These are phyloP conservation scores for Zoanthus sociatus DNA, from an alignment of 92 coral and sea anemone genomes.

Conservation along the genomic window DNA sequence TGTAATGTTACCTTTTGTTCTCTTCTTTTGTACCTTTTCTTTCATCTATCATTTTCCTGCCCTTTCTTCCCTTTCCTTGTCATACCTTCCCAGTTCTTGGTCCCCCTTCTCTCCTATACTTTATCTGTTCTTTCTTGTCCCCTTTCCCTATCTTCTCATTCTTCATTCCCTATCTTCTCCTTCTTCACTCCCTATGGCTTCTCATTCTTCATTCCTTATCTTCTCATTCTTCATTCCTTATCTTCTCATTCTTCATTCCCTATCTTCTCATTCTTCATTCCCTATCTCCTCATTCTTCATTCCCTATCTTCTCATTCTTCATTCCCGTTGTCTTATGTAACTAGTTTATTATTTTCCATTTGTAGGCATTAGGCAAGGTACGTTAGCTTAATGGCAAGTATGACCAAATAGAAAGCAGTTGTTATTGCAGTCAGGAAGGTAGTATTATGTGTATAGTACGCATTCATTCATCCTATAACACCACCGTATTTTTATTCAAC, in stretches of 20 bases:
- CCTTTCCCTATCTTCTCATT: background rate
- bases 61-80: background rate
- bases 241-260: too few species aligned
- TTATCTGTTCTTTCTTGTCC: background rate
- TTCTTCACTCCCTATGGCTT: background rate
- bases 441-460: background rate
- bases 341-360: background rate
- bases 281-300: too few species aligned
- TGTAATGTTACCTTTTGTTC: too few species aligned
- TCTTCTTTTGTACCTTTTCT: background rate
- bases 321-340: background rate
- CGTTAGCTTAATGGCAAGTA: slow-evolving; percentile 11
- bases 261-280: background rate
- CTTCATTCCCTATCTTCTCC: too few species aligned
- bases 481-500: background rate
- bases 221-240: background rate
- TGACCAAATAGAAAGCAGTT: slow-evolving; percentile 18
- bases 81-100: background rate
- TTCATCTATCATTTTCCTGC: background rate
- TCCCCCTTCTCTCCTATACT: background rate
- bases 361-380: slow-evolving; percentile 54
- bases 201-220: background rate
- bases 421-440: slow-evolving; percentile 40
- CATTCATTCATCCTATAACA: background rate
- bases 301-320: background rate